These are phyloP conservation scores for Saturnia pavonia DNA, from an alignment of 2,888 invertebrate genomes.

Conservation along the genomic window DNA sequence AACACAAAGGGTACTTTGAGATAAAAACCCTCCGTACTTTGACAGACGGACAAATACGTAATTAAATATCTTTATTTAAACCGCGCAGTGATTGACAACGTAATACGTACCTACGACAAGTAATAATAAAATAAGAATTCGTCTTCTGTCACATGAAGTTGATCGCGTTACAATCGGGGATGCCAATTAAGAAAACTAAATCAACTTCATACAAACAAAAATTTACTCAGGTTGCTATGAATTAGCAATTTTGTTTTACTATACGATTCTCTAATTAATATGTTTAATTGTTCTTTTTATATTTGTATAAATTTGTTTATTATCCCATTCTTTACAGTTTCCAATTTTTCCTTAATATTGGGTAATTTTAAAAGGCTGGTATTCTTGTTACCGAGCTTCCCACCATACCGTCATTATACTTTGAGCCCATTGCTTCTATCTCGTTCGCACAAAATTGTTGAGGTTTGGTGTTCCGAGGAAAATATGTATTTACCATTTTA, in stretches of 20 bases:
- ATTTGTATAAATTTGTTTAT: background rate
- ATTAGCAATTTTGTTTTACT: background rate
- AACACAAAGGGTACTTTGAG: slow-evolving; percentile 61
- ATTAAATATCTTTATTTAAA: slow-evolving; percentile 44
- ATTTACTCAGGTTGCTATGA: background rate
- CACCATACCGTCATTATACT: slow-evolving; percentile 38
- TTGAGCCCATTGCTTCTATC: slow-evolving; percentile 49
- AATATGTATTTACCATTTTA: slow-evolving; percentile 37
- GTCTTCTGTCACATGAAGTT: slow-evolving; percentile 59
- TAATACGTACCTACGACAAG: slow-evolving; percentile 39
- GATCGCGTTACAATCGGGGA: slow-evolving; percentile 37
- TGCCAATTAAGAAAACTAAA: slow-evolving; percentile 35
- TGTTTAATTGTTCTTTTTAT: background rate
- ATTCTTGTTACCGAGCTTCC: slow-evolving; percentile 46
- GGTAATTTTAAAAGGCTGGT: slow-evolving; percentile 44
- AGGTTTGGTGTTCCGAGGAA: slow-evolving; percentile 75
- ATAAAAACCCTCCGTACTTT: slow-evolving; percentile 48
- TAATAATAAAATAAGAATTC: slow-evolving; percentile 48
- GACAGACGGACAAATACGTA: slow-evolving; percentile 38
- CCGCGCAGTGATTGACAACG: slow-evolving; percentile 53
- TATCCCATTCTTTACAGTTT: background rate
- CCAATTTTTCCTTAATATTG: slow-evolving; percentile 20
- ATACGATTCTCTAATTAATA: background rate
- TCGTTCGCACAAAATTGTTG: slow-evolving; percentile 44
- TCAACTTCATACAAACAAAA: slow-evolving; percentile 31